Percentiles rank a stretch among this genome's conserved stretches.
These are phyloP conservation scores for Aphaenogaster floridana DNA, from an alignment of 1,140 invertebrate species.

Conservation along the genomic window DNA sequence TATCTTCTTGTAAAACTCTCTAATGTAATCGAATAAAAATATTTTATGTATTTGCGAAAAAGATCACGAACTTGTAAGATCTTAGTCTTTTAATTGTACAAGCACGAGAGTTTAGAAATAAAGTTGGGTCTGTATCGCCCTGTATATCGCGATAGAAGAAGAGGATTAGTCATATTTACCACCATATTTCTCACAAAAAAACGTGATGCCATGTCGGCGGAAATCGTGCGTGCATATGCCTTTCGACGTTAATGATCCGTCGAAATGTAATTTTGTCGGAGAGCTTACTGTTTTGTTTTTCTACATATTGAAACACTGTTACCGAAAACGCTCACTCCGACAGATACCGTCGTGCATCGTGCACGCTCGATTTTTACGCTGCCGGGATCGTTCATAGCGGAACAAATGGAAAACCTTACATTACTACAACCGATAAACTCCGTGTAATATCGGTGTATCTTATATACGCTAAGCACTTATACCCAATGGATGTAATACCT, in stretches of 20 bases:
- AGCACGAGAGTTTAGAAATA: background rate
- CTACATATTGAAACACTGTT: background rate
- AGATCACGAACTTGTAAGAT: background rate
- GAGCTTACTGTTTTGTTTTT: background rate
- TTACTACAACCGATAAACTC: slow-evolving; percentile 54
- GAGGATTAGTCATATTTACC: slow-evolving; percentile 32
- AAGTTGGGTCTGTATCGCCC: background rate
- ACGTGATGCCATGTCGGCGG: slow-evolving; percentile 9
- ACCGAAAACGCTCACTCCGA: slow-evolving; percentile 21
- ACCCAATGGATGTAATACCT: slow-evolving; percentile 65
- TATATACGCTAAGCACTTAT: slow-evolving; percentile 71
- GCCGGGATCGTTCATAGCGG: slow-evolving; percentile 65
- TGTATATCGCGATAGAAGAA: background rate
- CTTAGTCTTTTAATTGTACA: background rate
- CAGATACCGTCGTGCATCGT: slow-evolving; percentile 8
- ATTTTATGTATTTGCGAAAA: background rate
- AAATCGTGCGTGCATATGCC: background rate
- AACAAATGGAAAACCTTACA: slow-evolving; percentile 55
- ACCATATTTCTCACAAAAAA: background rate
- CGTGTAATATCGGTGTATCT: slow-evolving; percentile 39
- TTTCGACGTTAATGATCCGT: slow-evolving; percentile 18
- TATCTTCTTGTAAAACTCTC: background rate
- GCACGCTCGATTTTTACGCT: slow-evolving; percentile 20
- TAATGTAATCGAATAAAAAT: background rate
- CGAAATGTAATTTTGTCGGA: slow-evolving; percentile 31